These are phyloP conservation scores for Xerus rutilus DNA, from an alignment of 2,797 vertebrate species.

Conservation along the genomic window DNA sequence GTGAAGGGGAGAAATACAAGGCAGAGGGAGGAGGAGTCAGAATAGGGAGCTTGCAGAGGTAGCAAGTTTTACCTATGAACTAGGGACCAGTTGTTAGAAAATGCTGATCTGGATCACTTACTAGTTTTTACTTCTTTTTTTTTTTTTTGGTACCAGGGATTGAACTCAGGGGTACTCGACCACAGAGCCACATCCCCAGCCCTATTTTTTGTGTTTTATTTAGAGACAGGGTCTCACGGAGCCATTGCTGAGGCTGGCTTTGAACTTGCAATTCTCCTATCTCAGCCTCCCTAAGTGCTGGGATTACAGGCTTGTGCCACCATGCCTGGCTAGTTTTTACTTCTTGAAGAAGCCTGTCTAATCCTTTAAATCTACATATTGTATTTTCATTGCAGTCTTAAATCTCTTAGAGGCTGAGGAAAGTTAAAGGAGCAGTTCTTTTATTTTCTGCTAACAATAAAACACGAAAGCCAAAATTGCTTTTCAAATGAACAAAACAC, in stretches of 20 bases:
- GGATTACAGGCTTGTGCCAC: too few relatives aligned
- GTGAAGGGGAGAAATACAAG: not conserved
- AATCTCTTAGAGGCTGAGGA: not conserved
- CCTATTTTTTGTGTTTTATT: too few relatives aligned
- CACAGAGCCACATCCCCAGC: too few relatives aligned
- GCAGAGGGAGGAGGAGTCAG: not conserved
- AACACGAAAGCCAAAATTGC: not conserved
- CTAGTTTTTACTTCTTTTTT: not conserved
- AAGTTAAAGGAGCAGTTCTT: not conserved
- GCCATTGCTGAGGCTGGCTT: too few relatives aligned
- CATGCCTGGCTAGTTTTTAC: not conserved
- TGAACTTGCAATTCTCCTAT: too few relatives aligned
- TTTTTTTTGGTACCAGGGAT: too few relatives aligned
- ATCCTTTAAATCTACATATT: not conserved
- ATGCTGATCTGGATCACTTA: not conserved
- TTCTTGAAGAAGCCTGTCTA: not conserved
- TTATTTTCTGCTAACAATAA: not conserved
- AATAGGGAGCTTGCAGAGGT: too few relatives aligned
- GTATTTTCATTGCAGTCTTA: not conserved
- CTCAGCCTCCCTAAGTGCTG: too few relatives aligned
- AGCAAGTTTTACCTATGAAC: not conserved
- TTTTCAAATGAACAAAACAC: not conserved
- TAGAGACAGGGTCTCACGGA: too few relatives aligned
- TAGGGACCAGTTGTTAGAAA: not conserved
- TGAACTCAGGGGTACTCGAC: too few relatives aligned